Evolutionary conservation across 1,140 invertebrate species (phyloP), one percentile per base, ranked within the genome.

Genomic region (Atta cephalotes): DNA sequence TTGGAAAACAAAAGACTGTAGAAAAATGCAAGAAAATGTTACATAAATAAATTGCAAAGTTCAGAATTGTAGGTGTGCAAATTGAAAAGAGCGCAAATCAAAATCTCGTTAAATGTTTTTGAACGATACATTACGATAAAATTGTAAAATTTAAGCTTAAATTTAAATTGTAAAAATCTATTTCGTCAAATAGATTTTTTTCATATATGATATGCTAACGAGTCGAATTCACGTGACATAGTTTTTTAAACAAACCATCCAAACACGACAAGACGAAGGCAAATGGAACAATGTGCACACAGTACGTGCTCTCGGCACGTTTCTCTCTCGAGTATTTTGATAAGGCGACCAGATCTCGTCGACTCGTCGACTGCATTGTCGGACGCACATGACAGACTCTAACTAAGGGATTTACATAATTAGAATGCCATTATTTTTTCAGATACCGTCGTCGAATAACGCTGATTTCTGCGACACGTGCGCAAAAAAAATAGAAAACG

Each of bases 351-450:
- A 87, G 35, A 65, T 62, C 78, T 86, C 88, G 62, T 89, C 80
- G 66, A 86, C 82, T 80, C 70, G 65, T 58, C 60, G 18, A n/a
- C 51, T 12, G 77, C 60, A 82, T 82, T 53, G 66, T 79, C 28
- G 78, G 25, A 45, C 62, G 53, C 45, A n/a, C 66, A 21, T 49
- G 49, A 78, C 56, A 14, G 25, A 2, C 25, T 12, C 39, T 71
- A 92, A 92, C 92, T 87, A 87, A 87, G 87, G 92, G 92, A 94
- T 94, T 93, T 94, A 93, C 93, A 94, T 94, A 94, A 94, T 94
- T 94, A 94, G 92, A 91, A 65, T 82, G 82, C 85, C 87, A 87
- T 89, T 94, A 94, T 94, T 94, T 94, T 94, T 93, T 93, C 92
- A 93, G 93, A 70, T 90, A 88, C 65, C 51, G 56, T 68, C 49